Evolutionary conservation across 92 coral and sea anemone species (phyloP).

Genomic region (Virgularia gustaviana): DNA sequence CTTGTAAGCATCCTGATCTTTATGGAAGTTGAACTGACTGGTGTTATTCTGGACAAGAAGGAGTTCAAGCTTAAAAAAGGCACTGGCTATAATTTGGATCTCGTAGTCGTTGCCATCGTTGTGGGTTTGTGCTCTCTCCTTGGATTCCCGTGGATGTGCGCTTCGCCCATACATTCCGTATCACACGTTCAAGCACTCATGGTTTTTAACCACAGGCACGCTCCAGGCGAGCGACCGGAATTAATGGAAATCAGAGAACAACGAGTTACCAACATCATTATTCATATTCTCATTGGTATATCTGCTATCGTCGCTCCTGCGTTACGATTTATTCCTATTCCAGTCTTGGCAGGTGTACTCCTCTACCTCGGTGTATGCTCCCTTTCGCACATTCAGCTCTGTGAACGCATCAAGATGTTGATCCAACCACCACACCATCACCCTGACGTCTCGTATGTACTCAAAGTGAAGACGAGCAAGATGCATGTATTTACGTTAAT

Average conservation of each 20-base stretch:
- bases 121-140: conserved; percentile 81
- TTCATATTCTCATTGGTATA: conserved; percentile 85
- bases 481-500: conserved; percentile 86
- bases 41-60: conserved; percentile 89
- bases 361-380: conserved; percentile 87
- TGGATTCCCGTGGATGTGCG: conserved; percentile 99
- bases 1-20: conserved; percentile 93
- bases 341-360: conserved; percentile 90
- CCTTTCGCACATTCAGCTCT: conserved; percentile 81
- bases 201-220: conserved; percentile 76
- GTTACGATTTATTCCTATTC: conserved; percentile 77
- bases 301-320: conserved; percentile 77
- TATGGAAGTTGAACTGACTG: conserved; percentile 96
- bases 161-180: conserved; percentile 94
- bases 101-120: conserved; percentile 79
- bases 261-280: conserved; percentile 80
- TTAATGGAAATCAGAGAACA: conserved; percentile 85
- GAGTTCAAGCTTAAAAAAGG: conserved; percentile 95
- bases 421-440: conserved; percentile 78
- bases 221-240: conserved; percentile 91
- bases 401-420: conserved; percentile 74
- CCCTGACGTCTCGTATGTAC: conserved; percentile 75
- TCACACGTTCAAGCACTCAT: conserved; percentile 90
- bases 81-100: conserved; percentile 88
- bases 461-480: conserved; percentile 74